These are phyloP conservation scores for Cosmorhoe ocellata DNA, from an alignment of 2,888 invertebrate genomes.

Conservation along the genomic window DNA sequence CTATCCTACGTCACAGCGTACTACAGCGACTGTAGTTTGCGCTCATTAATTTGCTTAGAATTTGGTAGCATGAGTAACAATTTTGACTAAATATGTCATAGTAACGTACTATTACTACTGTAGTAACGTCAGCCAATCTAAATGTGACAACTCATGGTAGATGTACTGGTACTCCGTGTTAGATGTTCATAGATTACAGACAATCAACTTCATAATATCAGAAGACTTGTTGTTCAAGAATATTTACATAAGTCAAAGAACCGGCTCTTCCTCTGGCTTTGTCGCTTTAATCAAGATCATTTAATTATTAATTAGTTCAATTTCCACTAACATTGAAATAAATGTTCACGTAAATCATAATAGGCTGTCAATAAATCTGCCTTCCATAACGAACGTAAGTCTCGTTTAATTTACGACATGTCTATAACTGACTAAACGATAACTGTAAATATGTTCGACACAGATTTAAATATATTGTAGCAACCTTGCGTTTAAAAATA, in stretches of 20 bases:
- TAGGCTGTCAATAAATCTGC: slow-evolving; percentile 23
- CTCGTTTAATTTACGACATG: slow-evolving; percentile 27
- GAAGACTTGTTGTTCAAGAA: not conserved
- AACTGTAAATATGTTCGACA: slow-evolving; percentile 31
- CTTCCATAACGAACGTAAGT: slow-evolving; percentile 10
- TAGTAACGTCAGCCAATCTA: too few relatives aligned
- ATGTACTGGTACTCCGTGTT: too few relatives aligned
- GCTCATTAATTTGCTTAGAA: too few relatives aligned
- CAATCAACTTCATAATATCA: not conserved
- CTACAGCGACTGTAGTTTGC: too few relatives aligned
- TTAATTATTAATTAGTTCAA: not conserved
- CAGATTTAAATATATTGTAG: slow-evolving; percentile 39
- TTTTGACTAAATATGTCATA: too few relatives aligned
- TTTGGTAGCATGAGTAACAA: too few relatives aligned
- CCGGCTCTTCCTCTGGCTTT: not conserved
- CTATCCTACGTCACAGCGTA: too few relatives aligned
- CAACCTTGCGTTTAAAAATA: slow-evolving; percentile 57
- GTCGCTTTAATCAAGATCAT: not conserved
- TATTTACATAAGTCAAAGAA: not conserved
- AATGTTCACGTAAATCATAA: not conserved
- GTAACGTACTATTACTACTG: too few relatives aligned
- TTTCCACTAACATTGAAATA: slow-evolving; percentile 1
- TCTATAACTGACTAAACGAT: slow-evolving; percentile 30
- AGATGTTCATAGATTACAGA: not conserved
- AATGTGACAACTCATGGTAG: too few relatives aligned